Base-by-base conservation (phyloP, 2,113 vertebrate genomes). In the Clarias magur region DNA sequence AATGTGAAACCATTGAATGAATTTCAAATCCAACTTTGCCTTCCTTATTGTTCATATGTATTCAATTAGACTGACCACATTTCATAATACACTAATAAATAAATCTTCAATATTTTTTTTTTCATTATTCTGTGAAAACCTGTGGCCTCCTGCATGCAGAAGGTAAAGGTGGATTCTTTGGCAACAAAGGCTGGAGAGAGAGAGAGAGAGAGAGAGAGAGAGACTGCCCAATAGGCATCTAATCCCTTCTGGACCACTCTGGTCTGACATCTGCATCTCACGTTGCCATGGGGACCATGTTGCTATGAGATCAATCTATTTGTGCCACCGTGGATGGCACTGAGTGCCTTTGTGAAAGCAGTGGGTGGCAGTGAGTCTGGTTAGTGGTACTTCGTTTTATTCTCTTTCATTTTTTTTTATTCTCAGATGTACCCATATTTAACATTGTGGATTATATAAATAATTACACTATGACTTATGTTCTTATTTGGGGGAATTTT, bases 291-390 rank as follows among this genome's bases (percentile, higher is more conserved):
- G 93, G 57, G 88, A 94, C 75, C 68, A 38, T 85, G 95, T 95
- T 95, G 94, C 95, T 94, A 95, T 92, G 95, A 94, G 93, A 94
- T 95, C 90, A 91, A 92, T 94, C 93, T 94, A 93, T 94, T 94
- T 92, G 89, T 94, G 93, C 90, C 89, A 90, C 86, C 17, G 80
- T 89, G 38, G 93, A 93, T 93, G 93, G 93, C 91, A 92, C 89
- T 16, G 89, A 90, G 91, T 90, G 67, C 86, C 90, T 91, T 86
- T 88, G 88, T 83, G 80, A 89, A 92, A 89, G 92, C 92, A 89
- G 88, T 84, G 83, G 83, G 83, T 84, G 83, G 83, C 88, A 85
- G 86, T 88, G 72, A 80, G 88, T 90, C 90, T 91, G 85, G 92
- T 91, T 89, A 83, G 54, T 57, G 86, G 34, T 78, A 62, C 80